phyloP scores from a whole-genome alignment of 2,888 invertebrate genomes.

The Rhagonycha fulva region DNA sequence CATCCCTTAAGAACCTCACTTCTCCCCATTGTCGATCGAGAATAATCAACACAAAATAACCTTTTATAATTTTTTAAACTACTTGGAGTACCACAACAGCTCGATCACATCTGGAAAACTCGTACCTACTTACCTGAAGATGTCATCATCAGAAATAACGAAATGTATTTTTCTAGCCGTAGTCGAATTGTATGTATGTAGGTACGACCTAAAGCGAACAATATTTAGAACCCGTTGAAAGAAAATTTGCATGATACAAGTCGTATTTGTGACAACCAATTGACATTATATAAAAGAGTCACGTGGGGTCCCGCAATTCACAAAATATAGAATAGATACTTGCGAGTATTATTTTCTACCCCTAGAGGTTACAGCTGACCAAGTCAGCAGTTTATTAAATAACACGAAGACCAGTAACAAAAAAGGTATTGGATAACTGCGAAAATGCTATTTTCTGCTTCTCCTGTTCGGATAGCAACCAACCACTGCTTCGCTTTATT shows the following conservation, averaged over 20 bases:
- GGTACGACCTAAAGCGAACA: conserved; percentile 24
- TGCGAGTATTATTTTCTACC: conserved; percentile 46
- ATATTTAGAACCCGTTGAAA: conserved; percentile 46
- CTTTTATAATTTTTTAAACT: conserved; percentile 37
- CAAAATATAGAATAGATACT: conserved; percentile 56
- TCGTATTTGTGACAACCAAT: conserved; percentile 57
- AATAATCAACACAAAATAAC: conserved; percentile 42
- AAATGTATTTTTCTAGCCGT: conserved; percentile 21
- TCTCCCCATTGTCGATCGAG: conserved; percentile 34
- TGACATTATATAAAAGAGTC: conserved; percentile 55
- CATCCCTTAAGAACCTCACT: conserved; percentile 41
- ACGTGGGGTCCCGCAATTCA: conserved; percentile 54
- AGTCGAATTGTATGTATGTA: conserved; percentile 31
- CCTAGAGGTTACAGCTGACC: conserved; percentile 43
- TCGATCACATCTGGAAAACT: conserved; percentile 6
- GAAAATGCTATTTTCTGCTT: conserved; percentile 8
- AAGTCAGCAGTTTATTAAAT: conserved; percentile 16
- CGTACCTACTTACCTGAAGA: not conserved
- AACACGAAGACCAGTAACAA: conserved; percentile 3
- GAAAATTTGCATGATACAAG: conserved; percentile 54
- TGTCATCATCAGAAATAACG: not conserved
- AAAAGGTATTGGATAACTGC: conserved; percentile 12
- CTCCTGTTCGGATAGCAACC: not conserved
- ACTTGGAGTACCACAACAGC: conserved; percentile 13
- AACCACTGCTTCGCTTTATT: conserved; percentile 3